A percentile compares a stretch with the other conserved stretches of the same genome.
phyloP scores from a whole-genome alignment of 2,797 vertebrate genomes.

The Leucoraja ocellata region DNA sequence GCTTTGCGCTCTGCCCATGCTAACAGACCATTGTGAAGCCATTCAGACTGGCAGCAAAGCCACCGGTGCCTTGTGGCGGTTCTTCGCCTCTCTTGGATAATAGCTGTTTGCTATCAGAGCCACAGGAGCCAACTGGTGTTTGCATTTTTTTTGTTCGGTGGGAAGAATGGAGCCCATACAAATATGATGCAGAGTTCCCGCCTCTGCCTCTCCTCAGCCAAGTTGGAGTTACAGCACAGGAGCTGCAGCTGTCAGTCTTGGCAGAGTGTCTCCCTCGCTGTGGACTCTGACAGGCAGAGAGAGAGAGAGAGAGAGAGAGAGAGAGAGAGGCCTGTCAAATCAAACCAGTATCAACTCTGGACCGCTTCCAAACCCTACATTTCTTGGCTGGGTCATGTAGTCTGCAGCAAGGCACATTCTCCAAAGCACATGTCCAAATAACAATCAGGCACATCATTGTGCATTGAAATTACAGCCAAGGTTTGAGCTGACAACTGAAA shows the following conservation, averaged over 20 bases:
- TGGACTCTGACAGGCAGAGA: conserved; percentile 43
- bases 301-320: too few relatives aligned
- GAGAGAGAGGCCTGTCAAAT: conserved; percentile 42
- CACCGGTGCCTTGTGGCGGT: conserved; percentile 41
- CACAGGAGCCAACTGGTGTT: neutral
- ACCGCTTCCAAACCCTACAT: conserved; percentile 49
- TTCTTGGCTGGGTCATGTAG: conserved; percentile 39
- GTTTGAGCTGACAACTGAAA: conserved; percentile 53
- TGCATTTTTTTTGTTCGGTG: conserved; percentile 18
- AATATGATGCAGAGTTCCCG: rapidly evolving
- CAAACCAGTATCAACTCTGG: conserved; percentile 54
- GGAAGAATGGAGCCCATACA: conserved; percentile 39
- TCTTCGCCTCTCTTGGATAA: conserved; percentile 40
- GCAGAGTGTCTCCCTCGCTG: conserved; percentile 37
- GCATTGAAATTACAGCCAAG: conserved; percentile 44
- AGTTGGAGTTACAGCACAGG: conserved; percentile 40
- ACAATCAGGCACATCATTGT: conserved; percentile 49
- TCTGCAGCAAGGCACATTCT: conserved; percentile 49
- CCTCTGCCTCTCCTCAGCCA: neutral
- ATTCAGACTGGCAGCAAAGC: conserved; percentile 43
- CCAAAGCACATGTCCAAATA: conserved; percentile 46
- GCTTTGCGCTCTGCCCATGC: conserved; percentile 43
- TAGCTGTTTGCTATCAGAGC: conserved; percentile 40
- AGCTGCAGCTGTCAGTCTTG: conserved; percentile 54
- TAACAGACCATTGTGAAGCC: conserved; percentile 41